These are phyloP conservation scores for Cerastis leucographa DNA, from an alignment of 2,888 invertebrate species.

Conservation along the genomic window DNA sequence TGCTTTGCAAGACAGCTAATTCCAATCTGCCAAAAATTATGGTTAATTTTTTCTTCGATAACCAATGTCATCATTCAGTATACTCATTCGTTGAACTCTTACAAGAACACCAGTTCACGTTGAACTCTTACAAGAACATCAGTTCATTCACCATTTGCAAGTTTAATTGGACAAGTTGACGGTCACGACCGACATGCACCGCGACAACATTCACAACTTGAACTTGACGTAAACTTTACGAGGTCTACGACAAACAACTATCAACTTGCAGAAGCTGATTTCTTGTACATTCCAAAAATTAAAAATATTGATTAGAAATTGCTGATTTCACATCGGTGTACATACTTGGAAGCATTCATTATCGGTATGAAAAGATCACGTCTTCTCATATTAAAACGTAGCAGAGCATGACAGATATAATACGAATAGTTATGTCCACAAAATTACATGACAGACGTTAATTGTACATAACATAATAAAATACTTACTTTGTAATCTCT, in stretches of 20 bases:
- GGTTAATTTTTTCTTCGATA: background rate
- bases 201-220: conserved; percentile 13
- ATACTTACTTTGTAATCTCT: background rate
- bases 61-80: background rate
- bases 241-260: background rate
- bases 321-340: background rate
- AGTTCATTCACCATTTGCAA: conserved; percentile 45
- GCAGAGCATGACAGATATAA: background rate
- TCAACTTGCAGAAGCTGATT: background rate
- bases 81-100: conserved; percentile 37
- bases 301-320: background rate
- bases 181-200: conserved; percentile 12
- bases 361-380: background rate
- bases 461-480: background rate
- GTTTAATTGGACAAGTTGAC: conserved; percentile 47
- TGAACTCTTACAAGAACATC: conserved; percentile 39
- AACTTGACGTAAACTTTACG: conserved; percentile 7
- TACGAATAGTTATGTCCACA: background rate
- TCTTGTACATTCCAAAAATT: background rate
- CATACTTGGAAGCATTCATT: background rate
- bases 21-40: background rate
- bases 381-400: background rate
- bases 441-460: background rate
- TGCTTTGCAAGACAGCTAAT: background rate
- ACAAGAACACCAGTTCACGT: conserved; percentile 35